Evolutionary conservation across 2,113 vertebrate species (phyloP), one percentile per base, ranked within the genome.

Genomic region (Etheostoma cragini): DNA sequence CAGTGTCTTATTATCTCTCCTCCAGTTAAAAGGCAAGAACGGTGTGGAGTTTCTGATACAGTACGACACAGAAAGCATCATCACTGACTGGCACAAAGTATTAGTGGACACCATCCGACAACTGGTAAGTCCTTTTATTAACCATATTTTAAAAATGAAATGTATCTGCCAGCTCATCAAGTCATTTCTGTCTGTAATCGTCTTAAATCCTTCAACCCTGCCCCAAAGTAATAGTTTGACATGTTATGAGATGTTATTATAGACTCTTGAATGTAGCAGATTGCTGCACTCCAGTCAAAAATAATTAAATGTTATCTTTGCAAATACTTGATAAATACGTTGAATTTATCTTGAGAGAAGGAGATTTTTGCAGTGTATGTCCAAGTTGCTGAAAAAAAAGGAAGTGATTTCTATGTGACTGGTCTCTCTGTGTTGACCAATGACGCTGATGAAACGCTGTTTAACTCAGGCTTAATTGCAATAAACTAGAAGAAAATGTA

Each of bases 41-140:
- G 97, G 97, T 2, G 94, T 95, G 0, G 97, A 98, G 86, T 99
- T 96, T 89, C 94, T 99, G 88, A 92, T 99, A 75, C 98, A 98
- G 89, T 97, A 99, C 0, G 97, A 99, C 78, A 98, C 96, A 0
- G 98, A 99, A n/a, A 95, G 95, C 91, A 97, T 99, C 93, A 96
- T 98, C 87, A 61, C 2, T 0, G 96, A 96, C 79, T 99, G 98
- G 98, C 95, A 96, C 80, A 95, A 94, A 79, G 95, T 96, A 4
- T 95, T 99, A 56, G 1, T 70, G 5, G 96, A 97, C 89, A 96
- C 96, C 87, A 98, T 98, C 47, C 35, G 90, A 30, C 95, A 95
- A 56, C 91, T 96, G 93, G 98, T 97, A 64, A 93, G 90, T 84
- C 24, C 16, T 47, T 22, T 33, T 7, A 14, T 3, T 0, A 19